Conservation (phyloP, 2,888 invertebrate genomes). For the Cheilosia scutellata region DNA sequence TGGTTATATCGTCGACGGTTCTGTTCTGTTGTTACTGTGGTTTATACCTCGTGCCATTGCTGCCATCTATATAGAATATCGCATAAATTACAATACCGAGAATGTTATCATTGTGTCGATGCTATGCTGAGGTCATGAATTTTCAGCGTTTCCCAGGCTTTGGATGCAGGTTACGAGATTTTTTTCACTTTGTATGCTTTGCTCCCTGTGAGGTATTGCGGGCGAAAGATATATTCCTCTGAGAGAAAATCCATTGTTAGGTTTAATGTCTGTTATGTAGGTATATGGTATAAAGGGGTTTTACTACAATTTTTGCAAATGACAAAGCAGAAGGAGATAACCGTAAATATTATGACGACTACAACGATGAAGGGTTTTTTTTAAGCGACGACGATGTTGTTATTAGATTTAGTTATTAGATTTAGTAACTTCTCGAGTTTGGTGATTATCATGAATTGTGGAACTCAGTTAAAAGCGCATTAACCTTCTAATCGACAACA, state of each 20-base stretch:
- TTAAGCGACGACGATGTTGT: constrained; percentile 32
- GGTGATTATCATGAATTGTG: no score
- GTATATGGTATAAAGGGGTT: constrained; percentile 27
- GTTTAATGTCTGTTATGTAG: constrained; percentile 47
- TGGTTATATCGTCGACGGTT: constrained; percentile 25
- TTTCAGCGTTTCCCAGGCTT: constrained; percentile 54
- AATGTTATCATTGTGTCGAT: constrained; percentile 76
- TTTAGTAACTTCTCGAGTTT: no score
- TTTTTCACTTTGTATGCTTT: constrained; percentile 28
- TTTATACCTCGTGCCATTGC: constrained; percentile 39
- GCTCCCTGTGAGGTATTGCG: constrained; percentile 41
- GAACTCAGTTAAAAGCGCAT: no score
- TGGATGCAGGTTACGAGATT: constrained; percentile 62
- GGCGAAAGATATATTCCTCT: constrained; percentile 48
- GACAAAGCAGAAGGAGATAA: constrained; percentile 47
- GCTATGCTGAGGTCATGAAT: constrained; percentile 73
- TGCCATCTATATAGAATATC: constrained; percentile 67
- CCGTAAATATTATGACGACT: constrained; percentile 38
- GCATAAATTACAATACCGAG: constrained; percentile 73
- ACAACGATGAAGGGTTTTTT: constrained; percentile 16
- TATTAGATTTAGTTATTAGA: no score
- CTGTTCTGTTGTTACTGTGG: constrained; percentile 31
- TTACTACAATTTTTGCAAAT: constrained; percentile 33
- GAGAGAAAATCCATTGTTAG: constrained; percentile 61
- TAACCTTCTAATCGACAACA: no score